Percentiles rank a stretch among this genome's conserved stretches.
Conservation (phyloP, 2,888 invertebrate species). For the Lucinisca nassula region DNA sequence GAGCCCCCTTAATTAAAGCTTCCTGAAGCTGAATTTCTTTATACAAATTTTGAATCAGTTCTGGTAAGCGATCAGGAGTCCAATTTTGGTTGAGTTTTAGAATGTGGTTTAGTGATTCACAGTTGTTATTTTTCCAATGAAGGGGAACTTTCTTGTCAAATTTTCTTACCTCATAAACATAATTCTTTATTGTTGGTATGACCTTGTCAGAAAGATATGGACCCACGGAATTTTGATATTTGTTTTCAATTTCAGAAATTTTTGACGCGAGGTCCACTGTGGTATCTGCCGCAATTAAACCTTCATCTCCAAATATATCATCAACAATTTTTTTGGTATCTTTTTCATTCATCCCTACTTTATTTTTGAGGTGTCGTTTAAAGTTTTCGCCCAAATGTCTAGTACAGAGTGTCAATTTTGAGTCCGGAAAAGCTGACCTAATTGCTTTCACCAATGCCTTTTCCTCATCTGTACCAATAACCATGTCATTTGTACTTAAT, state of each 20-base stretch:
- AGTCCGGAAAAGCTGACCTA: conserved; percentile 18
- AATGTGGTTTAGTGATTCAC: conserved; percentile 48
- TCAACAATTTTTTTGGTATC: not conserved
- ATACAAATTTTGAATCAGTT: conserved; percentile 16
- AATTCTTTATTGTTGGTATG: conserved; percentile 25
- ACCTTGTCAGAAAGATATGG: conserved; percentile 30
- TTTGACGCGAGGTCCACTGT: not conserved
- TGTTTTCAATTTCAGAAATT: not conserved
- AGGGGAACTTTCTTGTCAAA: conserved; percentile 1
- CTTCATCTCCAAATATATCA: not conserved
- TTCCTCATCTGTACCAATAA: conserved; percentile 42
- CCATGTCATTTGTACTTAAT: conserved; percentile 14
- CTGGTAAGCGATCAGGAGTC: conserved; percentile 44
- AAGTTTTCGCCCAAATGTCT: too few relatives aligned
- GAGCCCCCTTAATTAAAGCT: conserved; percentile 21
- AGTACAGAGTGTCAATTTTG: conserved; percentile 29
- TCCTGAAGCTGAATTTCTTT: conserved; percentile 43
- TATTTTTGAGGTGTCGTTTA: conserved; percentile 26
- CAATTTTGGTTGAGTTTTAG: conserved; percentile 40
- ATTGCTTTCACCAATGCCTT: conserved; percentile 45
- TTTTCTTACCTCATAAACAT: conserved; percentile 1
- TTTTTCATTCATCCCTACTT: not conserved
- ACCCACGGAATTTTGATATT: not conserved
- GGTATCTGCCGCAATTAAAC: not conserved
- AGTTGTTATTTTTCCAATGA: conserved; percentile 45